A percentile compares a stretch with the other conserved stretches of the same genome.
These are phyloP conservation scores for Malurus splendens DNA, from an alignment of 2,797 vertebrate genomes.

Conservation along the genomic window DNA sequence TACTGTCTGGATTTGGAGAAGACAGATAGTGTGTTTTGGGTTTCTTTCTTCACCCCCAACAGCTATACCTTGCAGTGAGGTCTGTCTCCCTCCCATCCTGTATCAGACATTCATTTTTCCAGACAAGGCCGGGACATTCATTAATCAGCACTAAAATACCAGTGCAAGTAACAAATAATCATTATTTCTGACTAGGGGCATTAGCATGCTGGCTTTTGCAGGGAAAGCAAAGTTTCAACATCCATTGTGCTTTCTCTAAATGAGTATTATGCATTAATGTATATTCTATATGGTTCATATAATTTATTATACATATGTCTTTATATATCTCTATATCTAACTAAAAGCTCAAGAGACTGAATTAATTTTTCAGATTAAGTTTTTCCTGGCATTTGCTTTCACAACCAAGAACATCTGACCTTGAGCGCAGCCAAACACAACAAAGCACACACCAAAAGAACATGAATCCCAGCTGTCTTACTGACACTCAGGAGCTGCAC, in stretches of 20 bases:
- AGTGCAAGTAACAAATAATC: not conserved
- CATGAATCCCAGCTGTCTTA: not conserved
- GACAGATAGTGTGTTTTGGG: not conserved
- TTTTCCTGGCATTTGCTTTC: conserved; percentile 20
- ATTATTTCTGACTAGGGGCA: not conserved
- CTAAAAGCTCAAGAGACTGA: not conserved
- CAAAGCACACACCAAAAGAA: not conserved
- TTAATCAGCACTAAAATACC: not conserved
- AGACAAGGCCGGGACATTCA: not conserved
- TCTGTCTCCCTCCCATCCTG: not conserved
- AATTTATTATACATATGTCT: not conserved
- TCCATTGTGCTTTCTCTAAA: not conserved
- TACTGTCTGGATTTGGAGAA: not conserved
- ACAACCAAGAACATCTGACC: not conserved
- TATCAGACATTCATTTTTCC: not conserved
- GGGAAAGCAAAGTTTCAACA: not conserved
- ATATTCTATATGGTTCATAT: not conserved
- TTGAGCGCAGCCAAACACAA: not conserved
- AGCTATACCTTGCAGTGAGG: not conserved
- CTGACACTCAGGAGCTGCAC: not conserved
- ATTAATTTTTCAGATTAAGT: not conserved
- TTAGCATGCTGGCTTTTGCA: not conserved
- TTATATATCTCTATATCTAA: not conserved
- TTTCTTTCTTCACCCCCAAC: not conserved
- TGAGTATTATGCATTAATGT: not conserved